phyloP scores from a whole-genome alignment of 2,888 invertebrate genomes.

The Cyclophora albipunctata region DNA sequence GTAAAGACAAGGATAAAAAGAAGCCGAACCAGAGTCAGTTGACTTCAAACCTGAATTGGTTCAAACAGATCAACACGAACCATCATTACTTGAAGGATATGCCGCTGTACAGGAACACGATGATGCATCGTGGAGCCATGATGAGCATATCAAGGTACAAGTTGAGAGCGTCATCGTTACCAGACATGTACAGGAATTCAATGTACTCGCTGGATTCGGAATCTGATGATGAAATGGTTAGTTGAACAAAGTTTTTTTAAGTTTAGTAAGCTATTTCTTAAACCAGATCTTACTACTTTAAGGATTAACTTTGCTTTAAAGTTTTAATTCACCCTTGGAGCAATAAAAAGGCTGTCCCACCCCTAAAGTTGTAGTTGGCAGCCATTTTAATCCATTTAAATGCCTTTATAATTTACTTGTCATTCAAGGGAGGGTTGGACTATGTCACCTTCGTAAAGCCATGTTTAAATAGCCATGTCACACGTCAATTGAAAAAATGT shows the following conservation, averaged over 20 bases:
- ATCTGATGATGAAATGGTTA: conserved; percentile 81
- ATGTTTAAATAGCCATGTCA: too few relatives aligned
- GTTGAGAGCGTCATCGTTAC: conserved; percentile 89
- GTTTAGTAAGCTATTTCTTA: neutral
- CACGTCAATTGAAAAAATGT: too few relatives aligned
- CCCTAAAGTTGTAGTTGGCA: too few relatives aligned
- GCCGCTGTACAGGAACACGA: conserved; percentile 83
- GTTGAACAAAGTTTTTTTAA: conserved; percentile 22
- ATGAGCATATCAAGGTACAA: conserved; percentile 87
- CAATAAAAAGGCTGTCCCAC: too few relatives aligned
- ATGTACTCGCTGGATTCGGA: conserved; percentile 80
- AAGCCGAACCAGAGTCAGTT: conserved; percentile 18
- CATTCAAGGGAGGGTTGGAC: too few relatives aligned
- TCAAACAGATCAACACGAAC: conserved; percentile 72
- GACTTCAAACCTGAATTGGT: conserved; percentile 27
- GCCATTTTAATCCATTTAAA: too few relatives aligned
- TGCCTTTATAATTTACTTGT: too few relatives aligned
- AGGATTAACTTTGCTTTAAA: too few relatives aligned
- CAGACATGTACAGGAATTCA: conserved; percentile 90
- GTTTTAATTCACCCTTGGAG: too few relatives aligned
- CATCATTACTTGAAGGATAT: conserved; percentile 82
- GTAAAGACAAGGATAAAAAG: conserved; percentile 17
- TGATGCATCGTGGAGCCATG: conserved; percentile 90
- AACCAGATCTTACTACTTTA: too few relatives aligned
- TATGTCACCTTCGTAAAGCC: too few relatives aligned